A percentile compares a stretch with the other conserved stretches of the same genome.
Conservation (phyloP, 2,888 invertebrate genomes). For the Nomada fabriciana region DNA sequence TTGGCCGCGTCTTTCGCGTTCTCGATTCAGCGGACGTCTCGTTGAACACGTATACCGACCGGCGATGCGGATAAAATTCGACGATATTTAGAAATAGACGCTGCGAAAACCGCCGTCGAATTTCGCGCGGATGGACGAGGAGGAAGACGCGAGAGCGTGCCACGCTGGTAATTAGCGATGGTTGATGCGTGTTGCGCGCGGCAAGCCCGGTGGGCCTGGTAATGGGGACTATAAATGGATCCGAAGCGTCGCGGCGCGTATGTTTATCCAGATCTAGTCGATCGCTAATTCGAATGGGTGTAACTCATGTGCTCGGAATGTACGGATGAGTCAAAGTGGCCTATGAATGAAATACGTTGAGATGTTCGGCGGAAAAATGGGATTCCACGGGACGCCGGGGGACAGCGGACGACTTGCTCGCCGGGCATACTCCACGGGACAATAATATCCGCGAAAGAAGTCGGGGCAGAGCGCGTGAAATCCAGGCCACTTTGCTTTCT, state of each 20-base stretch:
- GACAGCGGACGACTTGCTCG: background rate
- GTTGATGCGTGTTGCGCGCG: background rate
- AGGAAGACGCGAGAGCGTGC: too few species aligned
- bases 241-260: background rate
- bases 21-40: conserved; percentile 16
- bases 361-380: too few species aligned
- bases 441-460: background rate
- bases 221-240: background rate
- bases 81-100: conserved; percentile 24
- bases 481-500: background rate
- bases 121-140: too few species aligned
- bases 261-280: conserved; percentile 6
- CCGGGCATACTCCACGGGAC: background rate
- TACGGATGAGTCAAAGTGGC: background rate
- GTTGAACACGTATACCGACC: conserved; percentile 10
- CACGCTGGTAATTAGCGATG: background rate
- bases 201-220: background rate
- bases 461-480: background rate
- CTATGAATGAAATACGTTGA: background rate
- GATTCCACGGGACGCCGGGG: background rate
- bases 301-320: background rate
- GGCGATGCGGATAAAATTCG: conserved; percentile 8
- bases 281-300: conserved; percentile 9
- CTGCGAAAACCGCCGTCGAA: background rate
- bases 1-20: background rate